Conservation (phyloP, 2,888 invertebrate species). For the Orthonevra nobilis region DNA sequence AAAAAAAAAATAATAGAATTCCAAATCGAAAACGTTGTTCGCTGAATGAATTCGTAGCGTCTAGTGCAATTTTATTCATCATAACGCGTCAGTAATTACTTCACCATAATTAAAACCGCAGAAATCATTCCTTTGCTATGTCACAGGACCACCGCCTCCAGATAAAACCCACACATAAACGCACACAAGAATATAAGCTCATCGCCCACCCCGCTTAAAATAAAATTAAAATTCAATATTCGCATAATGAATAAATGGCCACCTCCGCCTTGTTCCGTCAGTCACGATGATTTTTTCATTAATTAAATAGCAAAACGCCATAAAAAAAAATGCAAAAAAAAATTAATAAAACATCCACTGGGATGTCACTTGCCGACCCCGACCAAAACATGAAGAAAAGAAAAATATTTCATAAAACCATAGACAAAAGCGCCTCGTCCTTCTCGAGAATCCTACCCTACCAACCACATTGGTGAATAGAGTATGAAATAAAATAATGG, state of each 20-base stretch:
- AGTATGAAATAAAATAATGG: slow-evolving; percentile 33
- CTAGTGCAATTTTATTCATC: too few species aligned
- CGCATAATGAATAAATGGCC: not conserved
- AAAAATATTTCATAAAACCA: slow-evolving; percentile 35
- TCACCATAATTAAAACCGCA: too few species aligned
- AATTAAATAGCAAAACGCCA: not conserved
- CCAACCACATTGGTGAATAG: slow-evolving; percentile 3
- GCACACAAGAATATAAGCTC: not conserved
- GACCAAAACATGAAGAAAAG: slow-evolving; percentile 17
- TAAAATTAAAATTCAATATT: slow-evolving; percentile 30
- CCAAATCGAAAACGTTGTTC: too few species aligned
- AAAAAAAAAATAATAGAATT: too few species aligned
- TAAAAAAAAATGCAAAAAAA: slow-evolving; percentile 3
- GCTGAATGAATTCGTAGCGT: too few species aligned
- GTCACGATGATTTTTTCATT: too few species aligned
- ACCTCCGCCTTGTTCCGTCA: too few species aligned
- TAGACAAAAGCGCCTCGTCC: slow-evolving; percentile 8
- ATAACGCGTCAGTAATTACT: too few species aligned
- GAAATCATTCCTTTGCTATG: too few species aligned
- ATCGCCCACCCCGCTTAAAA: slow-evolving; percentile 3
- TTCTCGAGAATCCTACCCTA: not conserved
- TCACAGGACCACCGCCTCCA: too few species aligned
- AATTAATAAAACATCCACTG: slow-evolving; percentile 39
- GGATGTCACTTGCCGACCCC: slow-evolving; percentile 39
- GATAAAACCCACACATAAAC: too few species aligned